Evolutionary conservation across 2,888 invertebrate species (phyloP).

Genomic region (Habrosyne pyritoides): DNA sequence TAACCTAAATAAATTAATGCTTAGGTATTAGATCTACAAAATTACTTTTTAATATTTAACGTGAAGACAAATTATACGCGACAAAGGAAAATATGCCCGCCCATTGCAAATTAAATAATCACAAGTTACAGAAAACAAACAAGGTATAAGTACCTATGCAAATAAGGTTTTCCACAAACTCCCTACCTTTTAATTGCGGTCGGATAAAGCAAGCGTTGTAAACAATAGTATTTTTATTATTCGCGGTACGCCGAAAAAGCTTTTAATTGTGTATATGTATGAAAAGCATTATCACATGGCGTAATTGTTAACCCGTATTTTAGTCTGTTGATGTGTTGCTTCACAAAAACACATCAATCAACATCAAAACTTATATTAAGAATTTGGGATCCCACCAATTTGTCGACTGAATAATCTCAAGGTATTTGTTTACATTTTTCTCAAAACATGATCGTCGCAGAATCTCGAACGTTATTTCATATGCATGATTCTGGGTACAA

Average conservation of each 20-base stretch:
- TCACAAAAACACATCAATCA: no score
- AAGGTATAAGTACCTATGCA: conserved; percentile 15
- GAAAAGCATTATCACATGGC: no score
- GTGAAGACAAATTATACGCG: conserved; percentile 8
- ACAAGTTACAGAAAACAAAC: conserved; percentile 12
- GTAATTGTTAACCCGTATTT: no score
- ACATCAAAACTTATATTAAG: no score
- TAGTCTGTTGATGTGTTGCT: no score
- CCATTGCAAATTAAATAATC: conserved; percentile 30
- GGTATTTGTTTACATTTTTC: background rate
- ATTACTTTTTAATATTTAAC: background rate
- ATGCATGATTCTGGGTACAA: background rate
- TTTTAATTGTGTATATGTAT: conserved; percentile 11
- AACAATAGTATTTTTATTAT: conserved; percentile 11
- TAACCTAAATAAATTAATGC: no score
- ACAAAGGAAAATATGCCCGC: conserved; percentile 19
- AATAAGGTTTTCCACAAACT: conserved; percentile 15
- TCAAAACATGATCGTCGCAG: background rate
- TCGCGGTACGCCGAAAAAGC: conserved; percentile 21
- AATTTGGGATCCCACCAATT: no score
- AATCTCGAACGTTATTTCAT: background rate
- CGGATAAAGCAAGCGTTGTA: conserved; percentile 7
- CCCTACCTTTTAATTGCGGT: conserved; percentile 1
- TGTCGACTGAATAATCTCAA: no score
- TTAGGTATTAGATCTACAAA: background rate